phyloP scores from a whole-genome alignment of 2,888 invertebrate genomes.

The Lutraria lutraria region DNA sequence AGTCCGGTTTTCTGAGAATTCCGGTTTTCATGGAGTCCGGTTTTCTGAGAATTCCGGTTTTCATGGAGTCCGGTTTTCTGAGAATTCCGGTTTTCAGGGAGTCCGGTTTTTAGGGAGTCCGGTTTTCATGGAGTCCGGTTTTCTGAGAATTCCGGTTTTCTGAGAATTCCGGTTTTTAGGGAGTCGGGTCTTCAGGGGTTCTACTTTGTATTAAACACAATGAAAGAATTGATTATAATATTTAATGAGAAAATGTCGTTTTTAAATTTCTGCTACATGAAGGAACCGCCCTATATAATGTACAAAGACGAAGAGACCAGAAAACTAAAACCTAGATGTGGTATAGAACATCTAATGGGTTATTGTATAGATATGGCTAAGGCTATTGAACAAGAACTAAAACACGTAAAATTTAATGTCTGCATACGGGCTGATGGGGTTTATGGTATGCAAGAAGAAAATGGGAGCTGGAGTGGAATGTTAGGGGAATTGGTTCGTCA shows the following conservation, averaged over 20 bases:
- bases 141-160: no score
- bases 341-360: conserved; percentile 88
- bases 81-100: no score
- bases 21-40: no score
- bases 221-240: no score
- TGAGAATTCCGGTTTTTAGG: no score
- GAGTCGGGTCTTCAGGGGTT: no score
- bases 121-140: no score
- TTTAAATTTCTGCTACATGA: conserved; percentile 42
- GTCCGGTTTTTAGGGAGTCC: no score
- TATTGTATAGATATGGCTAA: conserved; percentile 87
- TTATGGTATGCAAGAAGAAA: conserved; percentile 89
- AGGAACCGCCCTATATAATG: conserved; percentile 85
- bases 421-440: conserved; percentile 92
- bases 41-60: no score
- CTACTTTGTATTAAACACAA: no score
- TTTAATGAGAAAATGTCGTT: conserved; percentile 2
- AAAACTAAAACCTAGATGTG: conserved; percentile 46
- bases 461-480: conserved; percentile 85
- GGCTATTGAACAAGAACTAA: conserved; percentile 76
- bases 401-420: conserved; percentile 52
- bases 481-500: conserved; percentile 83
- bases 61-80: no score
- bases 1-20: no score
- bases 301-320: conserved; percentile 63